Evolutionary conservation across 2,797 vertebrate genomes (phyloP).

Genomic region (Xenops minutus): DNA sequence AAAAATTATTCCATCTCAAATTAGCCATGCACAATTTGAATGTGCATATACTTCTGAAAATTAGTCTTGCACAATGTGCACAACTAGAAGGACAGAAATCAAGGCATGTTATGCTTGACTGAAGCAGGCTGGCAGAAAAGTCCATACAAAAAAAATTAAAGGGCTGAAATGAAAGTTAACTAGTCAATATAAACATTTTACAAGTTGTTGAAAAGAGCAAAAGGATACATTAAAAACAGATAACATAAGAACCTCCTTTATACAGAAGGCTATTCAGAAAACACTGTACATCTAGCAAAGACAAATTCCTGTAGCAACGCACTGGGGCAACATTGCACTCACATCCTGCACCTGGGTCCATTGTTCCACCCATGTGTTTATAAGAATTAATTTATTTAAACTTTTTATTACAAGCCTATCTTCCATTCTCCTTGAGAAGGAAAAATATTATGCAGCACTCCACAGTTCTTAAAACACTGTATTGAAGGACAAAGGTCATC

Average conservation of each 20-base stretch:
- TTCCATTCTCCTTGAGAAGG: background rate
- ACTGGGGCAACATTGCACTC: rapidly evolving
- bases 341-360: background rate
- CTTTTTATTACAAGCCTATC: background rate
- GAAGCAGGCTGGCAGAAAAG: background rate
- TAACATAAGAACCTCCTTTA: background rate
- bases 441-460: background rate
- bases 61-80: background rate
- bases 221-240: background rate
- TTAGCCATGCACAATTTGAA: background rate
- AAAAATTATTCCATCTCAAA: background rate
- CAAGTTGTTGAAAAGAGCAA: background rate
- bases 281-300: background rate
- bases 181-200: background rate
- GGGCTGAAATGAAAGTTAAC: background rate
- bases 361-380: background rate
- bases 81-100: background rate
- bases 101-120: background rate
- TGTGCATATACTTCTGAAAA: background rate
- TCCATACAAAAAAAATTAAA: background rate
- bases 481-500: background rate
- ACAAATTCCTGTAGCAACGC: background rate
- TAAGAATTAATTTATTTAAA: background rate
- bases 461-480: background rate
- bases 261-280: background rate